Evolutionary conservation across 1,140 invertebrate genomes (phyloP), one percentile per base, ranked within the genome.

Genomic region (Drosophila sp.): DNA sequence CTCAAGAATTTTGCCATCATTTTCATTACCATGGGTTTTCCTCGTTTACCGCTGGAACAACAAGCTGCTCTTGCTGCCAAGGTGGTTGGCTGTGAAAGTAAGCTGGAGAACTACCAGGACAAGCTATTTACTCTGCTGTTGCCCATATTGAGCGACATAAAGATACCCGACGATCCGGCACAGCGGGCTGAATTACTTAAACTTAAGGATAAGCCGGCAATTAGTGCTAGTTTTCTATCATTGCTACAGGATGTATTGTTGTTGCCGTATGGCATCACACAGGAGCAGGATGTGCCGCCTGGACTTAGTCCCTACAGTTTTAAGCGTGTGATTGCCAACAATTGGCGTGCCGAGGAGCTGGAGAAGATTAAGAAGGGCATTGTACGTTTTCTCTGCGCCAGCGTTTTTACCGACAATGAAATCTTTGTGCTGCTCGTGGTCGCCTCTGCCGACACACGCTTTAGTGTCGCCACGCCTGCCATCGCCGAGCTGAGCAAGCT

Each of bases 1-100:
- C 94, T 95, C 21, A 93, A 98, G 95, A 99, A 99, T 92, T 98
- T 99, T 91, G 96, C 97, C 43, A 97, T 98, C 57, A 97, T 98
- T 83, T 99, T 98, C 89, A 96, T 98, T 43, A 97, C 97, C 92
- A 94, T 98, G 94, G 97, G 97, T 13, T 98, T 95, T 93, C 97
- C 97, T 1, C 92, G 97, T 69, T 92, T 98, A 71, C 93, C 95
- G 32, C 92, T 94, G 36, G 94, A 95, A 11, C 95, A 96, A 77
- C 97, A 98, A 92, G 93, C 95, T 4, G 94, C 95, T 80, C 92
- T 98, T 48, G 93, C 97, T 13, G 96, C 97, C 16, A 93, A 93
- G 65, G 84, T 99, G 51, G 92, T 98, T 11, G 95, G 95, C 83
- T 95, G 97, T 73, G 95, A 97, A 80, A 95, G 95, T 46, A 97